Base-by-base conservation (phyloP, 2,797 vertebrate genomes). In the Telmatherina bonti region DNA sequence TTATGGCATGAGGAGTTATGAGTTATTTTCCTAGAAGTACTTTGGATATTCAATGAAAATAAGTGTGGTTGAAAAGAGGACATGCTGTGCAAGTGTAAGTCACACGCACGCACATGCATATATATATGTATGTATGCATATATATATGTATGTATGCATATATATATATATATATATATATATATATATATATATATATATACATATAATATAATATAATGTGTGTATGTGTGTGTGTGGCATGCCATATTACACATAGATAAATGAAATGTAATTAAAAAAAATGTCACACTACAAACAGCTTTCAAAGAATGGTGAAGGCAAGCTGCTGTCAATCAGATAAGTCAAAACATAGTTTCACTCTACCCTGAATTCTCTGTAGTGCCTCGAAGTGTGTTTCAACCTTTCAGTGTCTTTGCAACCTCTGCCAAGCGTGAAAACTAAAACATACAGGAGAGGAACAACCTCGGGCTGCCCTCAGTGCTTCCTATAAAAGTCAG, bases 311-410 rank as follows among this genome's bases (percentile, higher is more conserved):
- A 59, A 51, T 30, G 72, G 83, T 67, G 78, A 62, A 73, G 58
- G 29, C 64, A 67, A 67, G 71, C 72, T 86, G 83, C 66, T 52
- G 76, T 82, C 63, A 74, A 59, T 84, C 81, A 78, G 70, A 76
- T 27, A 67, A 79, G 56, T 71, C 38, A 38, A 58, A 82, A n/a
- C n/a, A n/a, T n/a, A n/a, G n/a, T n/a, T n/a, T n/a, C n/a, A n/a
- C n/a, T n/a, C 29, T 29, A 57, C 45, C 58, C 22, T 41, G 33
- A 74, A 62, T 22, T 43, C 59, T 33, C 70, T 33, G 15, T 51
- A 27, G 33, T 58, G 35, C 41, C 20, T 79, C 26, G 1, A 56
- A 70, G 62, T 51, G 62, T 76, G 70, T 75, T 41, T 61, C 36
- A 66, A 38, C 41, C 51, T 59, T 35, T 58, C 51, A 78, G 54